Evolutionary conservation across 2,888 invertebrate genomes (phyloP), one percentile per base, ranked within the genome.

Genomic region (Sesia apiformis): DNA sequence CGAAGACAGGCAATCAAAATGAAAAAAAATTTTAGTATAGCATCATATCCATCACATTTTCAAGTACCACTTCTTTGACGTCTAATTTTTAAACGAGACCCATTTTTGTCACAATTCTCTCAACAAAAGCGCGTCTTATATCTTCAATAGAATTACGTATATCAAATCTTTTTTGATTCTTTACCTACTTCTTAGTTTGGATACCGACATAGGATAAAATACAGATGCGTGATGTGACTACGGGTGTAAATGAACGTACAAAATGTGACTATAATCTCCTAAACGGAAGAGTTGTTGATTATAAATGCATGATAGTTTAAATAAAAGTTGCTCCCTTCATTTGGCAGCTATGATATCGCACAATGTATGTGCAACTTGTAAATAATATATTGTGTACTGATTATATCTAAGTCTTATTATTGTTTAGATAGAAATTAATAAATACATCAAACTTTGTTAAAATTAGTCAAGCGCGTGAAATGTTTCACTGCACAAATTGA

Each of bases 231-330:
- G n/a, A 46, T 46, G n/a, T 3, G 46, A 23, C 7, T 8, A 71
- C 63, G 69, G 55, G 68, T 63, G 66, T 72, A 77, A 83, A 76
- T 80, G 70, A 81, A 76, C 79, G 88, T 88, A 87, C 86, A 86
- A 88, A 87, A 76, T 70, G 76, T 81, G 86, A 86, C 85, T 86
- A 86, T 86, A 88, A 82, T 73, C 69, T 74, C 69, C 68, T 65
- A 70, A 65, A 67, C 60, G 67, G 71, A 68, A 70, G 69, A 73
- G 62, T 74, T 73, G 73, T 77, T 74, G 74, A 76, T 69, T 77
- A 74, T 74, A 67, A 70, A 72, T 71, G 67, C 67, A 74, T 69
- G 65, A 64, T 58, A 60, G 58, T 57, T 61, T 57, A 40, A 52
- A 60, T 66, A 57, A 61, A 56, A 65, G 69, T 75, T 77, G 78